Percentiles rank a stretch among this genome's conserved stretches.
phyloP scores from a whole-genome alignment of 23 tunicate species.

The Ciona savignyi region DNA sequence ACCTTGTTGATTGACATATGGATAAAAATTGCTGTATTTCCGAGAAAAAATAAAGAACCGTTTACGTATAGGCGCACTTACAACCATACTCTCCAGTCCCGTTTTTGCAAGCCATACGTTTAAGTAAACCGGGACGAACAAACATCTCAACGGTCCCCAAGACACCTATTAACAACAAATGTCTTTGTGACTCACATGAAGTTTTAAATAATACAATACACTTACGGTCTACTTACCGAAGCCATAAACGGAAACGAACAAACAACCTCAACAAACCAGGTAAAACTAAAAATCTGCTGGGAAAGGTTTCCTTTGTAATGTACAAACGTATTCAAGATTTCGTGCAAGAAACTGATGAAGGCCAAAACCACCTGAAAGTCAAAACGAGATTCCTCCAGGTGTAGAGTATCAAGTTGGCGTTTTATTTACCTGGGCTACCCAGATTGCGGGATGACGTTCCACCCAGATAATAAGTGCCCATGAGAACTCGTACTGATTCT shows the following conservation, averaged over 20 bases:
- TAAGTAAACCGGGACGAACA: conserved; percentile 70
- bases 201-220: not conserved
- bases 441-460: conserved; percentile 36
- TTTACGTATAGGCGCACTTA: too few relatives aligned
- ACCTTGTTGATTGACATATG: too few relatives aligned
- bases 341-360: conserved; percentile 27
- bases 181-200: not conserved
- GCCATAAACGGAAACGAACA: conserved; percentile 71
- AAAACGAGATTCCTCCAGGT: conserved; percentile 13
- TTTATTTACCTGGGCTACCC: conserved; percentile 69
- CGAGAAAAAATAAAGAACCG: too few relatives aligned
- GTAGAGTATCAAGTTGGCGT: conserved; percentile 10
- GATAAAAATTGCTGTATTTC: too few relatives aligned
- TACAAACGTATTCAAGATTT: conserved; percentile 45
- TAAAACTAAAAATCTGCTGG: conserved; percentile 65
- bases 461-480: conserved; percentile 53
- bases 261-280: conserved; percentile 46
- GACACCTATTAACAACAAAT: conserved; percentile 35
- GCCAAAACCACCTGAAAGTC: conserved; percentile 55
- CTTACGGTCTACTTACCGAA: conserved; percentile 27
- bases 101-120: conserved; percentile 85
- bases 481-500: conserved; percentile 59
- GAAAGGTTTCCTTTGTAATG: conserved; percentile 84
- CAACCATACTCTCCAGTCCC: conserved; percentile 77
- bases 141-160: conserved; percentile 61